Percentiles rank a stretch among this genome's conserved stretches.
phyloP scores from a whole-genome alignment of 2,797 vertebrate genomes.

The Poecilia wingei region DNA sequence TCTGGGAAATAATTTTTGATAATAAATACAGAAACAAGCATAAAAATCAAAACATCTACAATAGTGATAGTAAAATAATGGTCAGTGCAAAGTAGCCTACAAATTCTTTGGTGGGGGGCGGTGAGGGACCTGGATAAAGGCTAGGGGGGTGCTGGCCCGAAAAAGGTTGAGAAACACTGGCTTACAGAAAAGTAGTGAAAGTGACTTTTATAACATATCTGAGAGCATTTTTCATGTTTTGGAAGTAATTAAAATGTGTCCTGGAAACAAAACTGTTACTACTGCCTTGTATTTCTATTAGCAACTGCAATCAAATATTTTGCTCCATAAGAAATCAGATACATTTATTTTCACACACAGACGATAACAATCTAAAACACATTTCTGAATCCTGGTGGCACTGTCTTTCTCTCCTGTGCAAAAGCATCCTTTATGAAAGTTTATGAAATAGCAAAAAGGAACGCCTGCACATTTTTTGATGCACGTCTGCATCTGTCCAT shows the following conservation, averaged over 20 bases:
- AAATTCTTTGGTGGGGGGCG: too few relatives aligned
- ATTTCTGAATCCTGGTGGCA: neutral
- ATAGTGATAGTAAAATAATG: too few relatives aligned
- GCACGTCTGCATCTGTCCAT: slow-evolving; percentile 7
- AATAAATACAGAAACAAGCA: too few relatives aligned
- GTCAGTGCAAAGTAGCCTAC: too few relatives aligned
- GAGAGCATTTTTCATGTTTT: neutral
- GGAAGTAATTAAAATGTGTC: neutral
- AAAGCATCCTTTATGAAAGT: neutral
- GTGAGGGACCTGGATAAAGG: too few relatives aligned
- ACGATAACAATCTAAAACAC: neutral
- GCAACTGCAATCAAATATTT: neutral
- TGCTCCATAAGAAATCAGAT: neutral
- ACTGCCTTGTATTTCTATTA: neutral
- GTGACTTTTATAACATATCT: neutral
- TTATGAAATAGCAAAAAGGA: neutral
- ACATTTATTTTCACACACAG: neutral
- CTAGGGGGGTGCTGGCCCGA: too few relatives aligned
- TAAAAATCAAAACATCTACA: too few relatives aligned
- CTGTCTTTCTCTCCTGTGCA: neutral
- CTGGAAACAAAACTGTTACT: neutral
- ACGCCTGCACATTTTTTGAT: neutral
- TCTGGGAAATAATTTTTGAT: too few relatives aligned
- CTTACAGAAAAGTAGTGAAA: neutral
- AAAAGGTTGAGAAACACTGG: too few relatives aligned